phyloP scores from a whole-genome alignment of 2,113 vertebrate genomes.

The Pica pica region DNA sequence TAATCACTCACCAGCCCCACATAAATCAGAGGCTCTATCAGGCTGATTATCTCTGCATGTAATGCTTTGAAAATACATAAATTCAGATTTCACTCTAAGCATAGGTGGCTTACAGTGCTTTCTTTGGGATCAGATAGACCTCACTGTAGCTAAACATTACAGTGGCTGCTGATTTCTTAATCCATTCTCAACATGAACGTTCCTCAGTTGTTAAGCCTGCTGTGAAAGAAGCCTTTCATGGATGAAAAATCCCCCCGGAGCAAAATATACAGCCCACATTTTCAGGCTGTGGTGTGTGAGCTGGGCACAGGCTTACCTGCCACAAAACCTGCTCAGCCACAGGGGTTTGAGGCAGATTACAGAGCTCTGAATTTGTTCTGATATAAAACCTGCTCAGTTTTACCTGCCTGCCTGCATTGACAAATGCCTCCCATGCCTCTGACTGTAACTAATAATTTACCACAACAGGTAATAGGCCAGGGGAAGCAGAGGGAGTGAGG shows the following conservation, averaged over 20 bases:
- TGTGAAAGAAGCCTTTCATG: slow-evolving; percentile 40
- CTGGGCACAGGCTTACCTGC: background rate
- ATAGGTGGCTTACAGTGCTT: slow-evolving; percentile 21
- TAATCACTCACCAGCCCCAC: background rate
- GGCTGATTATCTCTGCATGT: slow-evolving; percentile 22
- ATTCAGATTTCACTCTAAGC: slow-evolving; percentile 30
- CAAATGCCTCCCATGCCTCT: background rate
- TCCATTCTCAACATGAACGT: background rate
- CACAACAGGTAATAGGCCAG: background rate
- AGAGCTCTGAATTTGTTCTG: background rate
- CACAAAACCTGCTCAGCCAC: background rate
- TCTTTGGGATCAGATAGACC: slow-evolving; percentile 18
- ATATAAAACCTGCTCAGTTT: background rate
- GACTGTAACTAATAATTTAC: background rate
- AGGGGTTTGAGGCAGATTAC: background rate
- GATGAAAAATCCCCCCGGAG: background rate
- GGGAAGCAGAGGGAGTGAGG: background rate
- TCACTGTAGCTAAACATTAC: background rate
- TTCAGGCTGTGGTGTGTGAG: background rate
- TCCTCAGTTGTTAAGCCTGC: slow-evolving; percentile 2
- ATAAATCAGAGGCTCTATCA: slow-evolving; percentile 23
- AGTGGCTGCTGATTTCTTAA: slow-evolving; percentile 36
- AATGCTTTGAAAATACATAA: slow-evolving; percentile 51
- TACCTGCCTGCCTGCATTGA: background rate
- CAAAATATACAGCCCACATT: background rate